Base-by-base conservation (phyloP, 2,113 vertebrate species). In the Dipodomys spectabilis region DNA sequence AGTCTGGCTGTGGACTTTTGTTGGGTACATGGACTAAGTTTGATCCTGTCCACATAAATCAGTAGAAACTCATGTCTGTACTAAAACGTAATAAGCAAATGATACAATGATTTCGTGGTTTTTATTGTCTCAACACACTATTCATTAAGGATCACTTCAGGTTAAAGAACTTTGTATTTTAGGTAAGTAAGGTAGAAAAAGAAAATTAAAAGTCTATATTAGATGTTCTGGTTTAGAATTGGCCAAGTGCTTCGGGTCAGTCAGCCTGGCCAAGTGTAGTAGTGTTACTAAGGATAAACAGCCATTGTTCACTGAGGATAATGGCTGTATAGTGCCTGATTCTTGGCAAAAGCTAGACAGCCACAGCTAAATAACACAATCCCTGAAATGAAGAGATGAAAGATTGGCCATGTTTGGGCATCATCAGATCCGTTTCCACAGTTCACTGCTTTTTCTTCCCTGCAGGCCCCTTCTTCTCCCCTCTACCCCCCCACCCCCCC, bases 71-170 rank as follows among this genome's bases (percentile, higher is more conserved):
- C 9, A 49, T 23, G 19, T 30, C 22, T 60, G 1, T 49, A 7
- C 45, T 80, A 13, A 96, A 78, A 53, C 30, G 45, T 57, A 72
- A 39, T 71, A 90, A 90, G 35, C 35, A 90, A 84, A 79, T 62
- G 1, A 6, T 79, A 27, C 62, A 44, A 77, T 83, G 30, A 35
- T 15, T 84, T 77, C 25, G 44, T 30, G 16, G 10, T 65, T 28
- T 86, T 64, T 16, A 64, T 13, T 91, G 22, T 91, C 11, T 19
- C 5, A 25, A 39, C n/a, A n/a, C 75, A 82, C 65, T 65, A 12
- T 57, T 67, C 44, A 16, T 77, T 83, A 65, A 69, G 22, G 64
- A 30, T 69, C 27, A 65, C 19, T 91, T 77, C 60, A 79, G 1
- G 6, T 79, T 69, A 85, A 32, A 78, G 28, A 92, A 62, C 12